Percentiles rank a stretch among this genome's conserved stretches.
These are phyloP conservation scores for Anthrax anthrax DNA, from an alignment of 2,888 invertebrate genomes.

Conservation along the genomic window DNA sequence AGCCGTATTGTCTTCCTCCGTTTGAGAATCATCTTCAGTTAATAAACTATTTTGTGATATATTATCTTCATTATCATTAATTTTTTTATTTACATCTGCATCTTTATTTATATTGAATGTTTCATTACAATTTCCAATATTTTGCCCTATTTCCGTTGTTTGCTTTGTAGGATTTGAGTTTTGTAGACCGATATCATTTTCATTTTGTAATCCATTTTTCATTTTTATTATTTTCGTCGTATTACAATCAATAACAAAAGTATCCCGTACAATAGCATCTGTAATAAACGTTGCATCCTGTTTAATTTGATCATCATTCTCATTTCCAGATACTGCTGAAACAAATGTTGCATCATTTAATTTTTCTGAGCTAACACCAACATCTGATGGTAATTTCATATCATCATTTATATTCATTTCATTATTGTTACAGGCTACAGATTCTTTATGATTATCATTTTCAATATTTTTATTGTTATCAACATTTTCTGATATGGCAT, in stretches of 20 bases:
- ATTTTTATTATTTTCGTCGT: not conserved
- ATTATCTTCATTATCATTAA: not conserved
- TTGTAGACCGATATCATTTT: not conserved
- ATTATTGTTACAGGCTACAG: constrained; percentile 1
- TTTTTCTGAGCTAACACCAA: not conserved
- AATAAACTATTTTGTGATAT: constrained; percentile 19
- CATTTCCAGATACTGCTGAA: not conserved
- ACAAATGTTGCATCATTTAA: constrained; percentile 11
- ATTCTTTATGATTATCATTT: not conserved
- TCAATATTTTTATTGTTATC: not conserved
- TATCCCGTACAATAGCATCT: not conserved
- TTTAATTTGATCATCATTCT: not conserved
- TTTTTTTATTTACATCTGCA: not conserved
- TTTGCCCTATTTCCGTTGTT: not conserved
- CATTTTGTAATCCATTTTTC: not conserved
- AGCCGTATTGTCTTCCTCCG: constrained; percentile 12
- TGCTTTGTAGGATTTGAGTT: not conserved
- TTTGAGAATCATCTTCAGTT: constrained; percentile 29
- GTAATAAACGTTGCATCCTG: constrained; percentile 20
- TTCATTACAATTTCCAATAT: constrained; percentile 12
- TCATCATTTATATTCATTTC: not conserved
- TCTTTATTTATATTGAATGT: constrained; percentile 16
- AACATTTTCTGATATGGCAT: constrained; percentile 23
- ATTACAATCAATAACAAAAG: not conserved
- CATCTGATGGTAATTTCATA: no score